phyloP scores from a whole-genome alignment of 2,888 invertebrate species.

The Ommatoiulus sabulosus region DNA sequence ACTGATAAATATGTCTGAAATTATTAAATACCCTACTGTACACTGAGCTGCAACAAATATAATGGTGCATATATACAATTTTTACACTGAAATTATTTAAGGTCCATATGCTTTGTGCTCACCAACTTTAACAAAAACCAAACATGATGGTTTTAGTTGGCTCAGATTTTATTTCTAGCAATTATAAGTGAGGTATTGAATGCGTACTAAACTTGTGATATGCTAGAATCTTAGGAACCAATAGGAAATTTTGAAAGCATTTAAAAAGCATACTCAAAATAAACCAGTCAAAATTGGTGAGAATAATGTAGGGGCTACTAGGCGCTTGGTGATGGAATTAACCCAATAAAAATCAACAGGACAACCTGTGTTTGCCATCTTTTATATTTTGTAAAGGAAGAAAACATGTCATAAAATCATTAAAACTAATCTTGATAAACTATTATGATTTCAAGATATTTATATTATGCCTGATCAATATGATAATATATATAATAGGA shows the following conservation, averaged over 20 bases:
- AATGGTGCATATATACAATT: too few species aligned
- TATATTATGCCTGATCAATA: constrained; percentile 9
- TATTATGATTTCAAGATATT: neutral
- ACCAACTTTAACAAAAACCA: too few species aligned
- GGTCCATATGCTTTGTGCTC: too few species aligned
- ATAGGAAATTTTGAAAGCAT: neutral
- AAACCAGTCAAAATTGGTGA: neutral
- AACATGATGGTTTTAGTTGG: too few species aligned
- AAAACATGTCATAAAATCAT: neutral
- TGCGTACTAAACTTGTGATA: too few species aligned
- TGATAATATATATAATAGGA: neutral
- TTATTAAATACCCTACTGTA: too few species aligned
- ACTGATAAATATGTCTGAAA: too few species aligned
- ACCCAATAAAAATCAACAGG: neutral
- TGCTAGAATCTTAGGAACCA: too few species aligned
- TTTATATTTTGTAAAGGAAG: neutral
- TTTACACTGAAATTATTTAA: too few species aligned
- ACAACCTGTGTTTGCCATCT: neutral
- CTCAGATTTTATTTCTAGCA: too few species aligned
- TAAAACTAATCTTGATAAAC: neutral
- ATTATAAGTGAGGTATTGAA: too few species aligned
- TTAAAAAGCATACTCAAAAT: neutral
- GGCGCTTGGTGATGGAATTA: neutral
- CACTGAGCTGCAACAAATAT: too few species aligned
- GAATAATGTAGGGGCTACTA: neutral